Evolutionary conservation across 2,888 invertebrate species (phyloP).

Genomic region (Leistus spinibarbis): DNA sequence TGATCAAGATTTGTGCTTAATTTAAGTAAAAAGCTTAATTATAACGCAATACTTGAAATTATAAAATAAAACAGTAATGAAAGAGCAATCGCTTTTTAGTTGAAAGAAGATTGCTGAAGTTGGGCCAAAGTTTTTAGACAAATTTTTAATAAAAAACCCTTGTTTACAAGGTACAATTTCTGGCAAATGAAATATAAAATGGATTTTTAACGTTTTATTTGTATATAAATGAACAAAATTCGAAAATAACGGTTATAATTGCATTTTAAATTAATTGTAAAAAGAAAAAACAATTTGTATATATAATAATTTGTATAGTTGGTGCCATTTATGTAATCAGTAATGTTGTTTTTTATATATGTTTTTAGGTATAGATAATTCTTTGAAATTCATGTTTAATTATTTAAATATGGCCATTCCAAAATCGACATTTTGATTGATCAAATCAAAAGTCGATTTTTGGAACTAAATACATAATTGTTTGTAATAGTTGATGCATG

Average conservation of each 20-base stretch:
- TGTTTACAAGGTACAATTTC: not conserved
- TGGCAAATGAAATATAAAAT: too few relatives aligned
- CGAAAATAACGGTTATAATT: not conserved
- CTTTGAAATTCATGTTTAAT: not conserved
- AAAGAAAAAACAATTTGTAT: not conserved
- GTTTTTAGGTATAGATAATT: not conserved
- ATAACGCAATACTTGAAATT: too few relatives aligned
- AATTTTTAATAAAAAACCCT: not conserved
- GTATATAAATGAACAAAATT: not conserved
- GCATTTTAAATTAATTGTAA: not conserved
- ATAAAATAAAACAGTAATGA: too few relatives aligned
- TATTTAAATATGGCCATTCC: not conserved
- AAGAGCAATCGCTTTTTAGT: too few relatives aligned
- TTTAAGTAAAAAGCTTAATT: too few relatives aligned
- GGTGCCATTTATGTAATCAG: not conserved
- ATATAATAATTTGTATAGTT: not conserved
- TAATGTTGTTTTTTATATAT: not conserved
- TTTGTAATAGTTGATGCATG: not conserved
- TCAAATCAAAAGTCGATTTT: not conserved
- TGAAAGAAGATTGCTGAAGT: not conserved
- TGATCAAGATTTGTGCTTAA: too few relatives aligned
- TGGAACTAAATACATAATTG: not conserved
- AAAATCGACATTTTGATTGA: not conserved
- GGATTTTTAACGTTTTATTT: not conserved
- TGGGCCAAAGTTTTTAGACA: not conserved